Evolutionary conservation across 2,888 invertebrate genomes (phyloP).

Genomic region (Subacronicta megacephala): DNA sequence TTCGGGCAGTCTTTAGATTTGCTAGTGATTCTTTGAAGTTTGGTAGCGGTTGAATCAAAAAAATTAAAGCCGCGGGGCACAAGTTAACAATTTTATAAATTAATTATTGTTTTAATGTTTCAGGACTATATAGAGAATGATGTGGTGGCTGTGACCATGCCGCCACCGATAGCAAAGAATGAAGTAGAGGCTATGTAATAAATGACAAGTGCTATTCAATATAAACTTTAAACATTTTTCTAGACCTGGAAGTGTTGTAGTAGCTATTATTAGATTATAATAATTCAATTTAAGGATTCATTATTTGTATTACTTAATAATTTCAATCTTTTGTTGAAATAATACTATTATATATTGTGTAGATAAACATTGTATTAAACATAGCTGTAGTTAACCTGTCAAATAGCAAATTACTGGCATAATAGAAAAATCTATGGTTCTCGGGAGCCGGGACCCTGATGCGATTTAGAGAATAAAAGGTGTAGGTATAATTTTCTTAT

Average conservation of each 20-base stretch:
- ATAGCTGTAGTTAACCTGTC: constrained; percentile 16
- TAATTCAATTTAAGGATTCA: no score
- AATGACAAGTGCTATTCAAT: constrained; percentile 24
- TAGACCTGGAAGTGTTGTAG: constrained; percentile 13
- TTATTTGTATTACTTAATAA: constrained; percentile 33
- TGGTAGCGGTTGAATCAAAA: no score
- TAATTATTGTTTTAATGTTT: no score
- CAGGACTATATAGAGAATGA: constrained; percentile 79
- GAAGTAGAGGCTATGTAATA: constrained; percentile 78
- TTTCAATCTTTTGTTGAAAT: constrained; percentile 35
- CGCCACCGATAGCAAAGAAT: constrained; percentile 68
- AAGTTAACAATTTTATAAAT: no score
- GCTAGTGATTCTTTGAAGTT: no score
- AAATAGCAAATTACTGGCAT: no score
- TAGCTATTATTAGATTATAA: constrained; percentile 5
- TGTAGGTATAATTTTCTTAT: constrained; percentile 16
- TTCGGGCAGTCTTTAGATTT: no score
- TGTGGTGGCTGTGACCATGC: constrained; percentile 57
- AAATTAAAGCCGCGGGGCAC: no score
- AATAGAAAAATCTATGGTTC: no score
- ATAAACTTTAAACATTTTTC: constrained; percentile 17
- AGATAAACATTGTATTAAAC: constrained; percentile 25
- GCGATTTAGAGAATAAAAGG: neutral
- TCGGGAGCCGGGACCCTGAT: no score
- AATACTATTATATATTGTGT: constrained; percentile 23